A percentile compares a stretch with the other conserved stretches of the same genome.
Evolutionary conservation across 2,888 invertebrate species (phyloP).

Genomic region (Corbicula japonica): DNA sequence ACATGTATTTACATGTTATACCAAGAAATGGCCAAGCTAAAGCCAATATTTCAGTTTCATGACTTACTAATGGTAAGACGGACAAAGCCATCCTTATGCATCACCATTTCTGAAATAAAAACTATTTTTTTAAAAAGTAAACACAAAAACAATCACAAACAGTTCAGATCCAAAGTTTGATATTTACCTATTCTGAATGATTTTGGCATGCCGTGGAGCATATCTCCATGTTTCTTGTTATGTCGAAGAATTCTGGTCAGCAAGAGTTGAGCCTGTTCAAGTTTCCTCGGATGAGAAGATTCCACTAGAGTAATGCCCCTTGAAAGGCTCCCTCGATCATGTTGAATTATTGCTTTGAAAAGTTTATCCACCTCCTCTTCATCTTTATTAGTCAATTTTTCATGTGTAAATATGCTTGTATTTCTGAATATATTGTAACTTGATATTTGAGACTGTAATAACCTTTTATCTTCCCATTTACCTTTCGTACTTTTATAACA

Average conservation of each 20-base stretch:
- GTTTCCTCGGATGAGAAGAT: constrained; percentile 86
- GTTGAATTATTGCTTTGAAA: constrained; percentile 74
- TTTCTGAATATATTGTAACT: neutral
- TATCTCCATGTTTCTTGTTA: constrained; percentile 67
- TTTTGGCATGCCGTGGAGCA: constrained; percentile 62
- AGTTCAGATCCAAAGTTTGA: neutral
- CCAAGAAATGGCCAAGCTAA: no score
- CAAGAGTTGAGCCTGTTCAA: constrained; percentile 86
- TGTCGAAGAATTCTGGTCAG: constrained; percentile 83
- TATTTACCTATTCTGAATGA: constrained; percentile 86
- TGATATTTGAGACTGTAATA: no score
- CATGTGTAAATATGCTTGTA: constrained; percentile 9
- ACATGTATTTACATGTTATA: no score
- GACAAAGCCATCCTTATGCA: no score
- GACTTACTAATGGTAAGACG: no score
- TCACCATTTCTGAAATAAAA: no score
- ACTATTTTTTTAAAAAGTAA: constrained; percentile 1
- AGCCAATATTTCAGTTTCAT: no score
- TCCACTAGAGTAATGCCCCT: constrained; percentile 88
- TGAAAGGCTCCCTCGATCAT: constrained; percentile 86
- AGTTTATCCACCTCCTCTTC: constrained; percentile 38
- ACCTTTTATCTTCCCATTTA: no score
- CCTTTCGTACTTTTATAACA: no score
- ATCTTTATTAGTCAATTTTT: constrained; percentile 19
- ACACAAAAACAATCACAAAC: neutral